phyloP scores from a whole-genome alignment of 92 coral and sea anemone genomes.

The Heliopora coerulea region DNA sequence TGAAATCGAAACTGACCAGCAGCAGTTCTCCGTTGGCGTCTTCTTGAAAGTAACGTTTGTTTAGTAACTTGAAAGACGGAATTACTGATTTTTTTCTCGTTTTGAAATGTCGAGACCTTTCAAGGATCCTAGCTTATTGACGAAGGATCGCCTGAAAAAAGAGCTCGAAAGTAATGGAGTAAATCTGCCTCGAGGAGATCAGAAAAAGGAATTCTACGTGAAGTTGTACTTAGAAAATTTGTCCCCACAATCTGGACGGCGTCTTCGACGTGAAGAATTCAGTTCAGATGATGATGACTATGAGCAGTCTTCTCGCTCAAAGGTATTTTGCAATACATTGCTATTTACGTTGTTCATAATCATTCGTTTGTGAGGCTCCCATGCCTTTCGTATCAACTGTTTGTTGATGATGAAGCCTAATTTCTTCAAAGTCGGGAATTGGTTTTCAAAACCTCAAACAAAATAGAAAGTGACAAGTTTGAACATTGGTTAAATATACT shows the following conservation, averaged over 20 bases:
- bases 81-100: background rate
- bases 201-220: conserved; percentile 79
- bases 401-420: too few relatives aligned
- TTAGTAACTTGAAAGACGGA: background rate
- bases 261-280: conserved; percentile 41
- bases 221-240: conserved; percentile 71
- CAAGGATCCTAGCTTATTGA: conserved; percentile 69
- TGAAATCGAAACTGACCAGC: background rate
- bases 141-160: conserved; percentile 81
- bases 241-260: conserved; percentile 56
- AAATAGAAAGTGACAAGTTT: too few relatives aligned
- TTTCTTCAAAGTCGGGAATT: too few relatives aligned
- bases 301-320: conserved; percentile 47
- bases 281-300: conserved; percentile 89
- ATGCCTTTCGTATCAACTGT: too few relatives aligned
- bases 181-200: conserved; percentile 76
- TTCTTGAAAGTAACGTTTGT: background rate
- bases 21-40: conserved; percentile 20
- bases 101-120: conserved; percentile 68
- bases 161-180: conserved; percentile 75
- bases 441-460: too few relatives aligned
- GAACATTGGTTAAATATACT: too few relatives aligned
- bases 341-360: too few relatives aligned
- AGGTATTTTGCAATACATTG: conserved; percentile 47
- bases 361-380: too few relatives aligned